A percentile compares a stretch with the other conserved stretches of the same genome.
These are phyloP conservation scores for Belgica antarctica DNA, from an alignment of 2,888 invertebrate genomes.

Conservation along the genomic window DNA sequence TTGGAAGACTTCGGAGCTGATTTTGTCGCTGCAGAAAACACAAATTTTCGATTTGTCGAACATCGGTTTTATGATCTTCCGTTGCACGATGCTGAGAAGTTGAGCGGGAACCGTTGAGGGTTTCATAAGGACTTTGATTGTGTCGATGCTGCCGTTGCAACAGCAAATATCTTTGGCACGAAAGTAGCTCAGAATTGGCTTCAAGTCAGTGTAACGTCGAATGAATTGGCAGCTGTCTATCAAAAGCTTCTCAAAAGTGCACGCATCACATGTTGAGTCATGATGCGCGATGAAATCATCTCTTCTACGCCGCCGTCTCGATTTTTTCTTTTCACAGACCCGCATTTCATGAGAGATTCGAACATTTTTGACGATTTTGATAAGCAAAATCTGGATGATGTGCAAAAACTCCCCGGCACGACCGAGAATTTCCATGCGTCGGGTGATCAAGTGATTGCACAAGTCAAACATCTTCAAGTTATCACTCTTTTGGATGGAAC, in stretches of 20 bases:
- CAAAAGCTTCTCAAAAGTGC: conserved; percentile 29
- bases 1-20: conserved; percentile 48
- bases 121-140: conserved; percentile 49
- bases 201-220: background rate
- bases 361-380: background rate
- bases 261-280: background rate
- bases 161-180: conserved; percentile 52
- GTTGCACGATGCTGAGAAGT: conserved; percentile 43
- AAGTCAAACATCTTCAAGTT: background rate
- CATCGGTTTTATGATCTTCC: background rate
- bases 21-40: conserved; percentile 45
- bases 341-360: background rate
- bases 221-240: background rate
- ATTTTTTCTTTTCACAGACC: background rate
- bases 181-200: conserved; percentile 46
- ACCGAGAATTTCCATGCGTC: background rate
- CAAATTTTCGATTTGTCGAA: conserved; percentile 1
- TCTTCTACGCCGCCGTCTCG: background rate
- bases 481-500: background rate
- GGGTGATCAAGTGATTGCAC: background rate
- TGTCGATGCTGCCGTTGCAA: conserved; percentile 51
- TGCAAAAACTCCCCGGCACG: background rate
- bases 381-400: background rate
- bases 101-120: conserved; percentile 47
- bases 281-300: background rate